phyloP scores from a whole-genome alignment of 2,888 invertebrate species.

The Mylabris sibirica region DNA sequence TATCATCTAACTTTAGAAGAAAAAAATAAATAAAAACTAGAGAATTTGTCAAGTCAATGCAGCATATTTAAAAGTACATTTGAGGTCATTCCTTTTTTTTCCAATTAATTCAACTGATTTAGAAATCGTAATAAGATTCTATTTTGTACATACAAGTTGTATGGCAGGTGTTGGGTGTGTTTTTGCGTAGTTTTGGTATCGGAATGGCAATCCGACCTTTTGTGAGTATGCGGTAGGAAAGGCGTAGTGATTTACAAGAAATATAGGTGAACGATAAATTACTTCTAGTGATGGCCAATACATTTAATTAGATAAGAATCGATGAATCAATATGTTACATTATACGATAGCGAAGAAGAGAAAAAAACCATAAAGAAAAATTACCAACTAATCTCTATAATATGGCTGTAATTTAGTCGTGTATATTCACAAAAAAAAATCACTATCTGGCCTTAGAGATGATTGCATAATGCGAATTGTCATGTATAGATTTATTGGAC shows the following conservation, averaged over 20 bases:
- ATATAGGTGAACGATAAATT: conserved; percentile 13
- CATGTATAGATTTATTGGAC: conserved; percentile 53
- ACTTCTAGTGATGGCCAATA: conserved; percentile 3
- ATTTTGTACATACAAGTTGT: not conserved
- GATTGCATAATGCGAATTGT: conserved; percentile 51
- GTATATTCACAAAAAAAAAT: conserved; percentile 47
- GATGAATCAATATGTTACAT: conserved; percentile 20
- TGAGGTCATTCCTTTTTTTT: not conserved
- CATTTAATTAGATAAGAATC: conserved; percentile 12
- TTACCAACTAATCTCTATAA: conserved; percentile 19
- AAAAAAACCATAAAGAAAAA: conserved; percentile 18
- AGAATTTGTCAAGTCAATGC: not conserved
- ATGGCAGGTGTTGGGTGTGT: conserved; percentile 8
- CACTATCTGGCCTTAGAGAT: conserved; percentile 50
- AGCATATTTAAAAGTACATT: not conserved
- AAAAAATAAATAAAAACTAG: not conserved
- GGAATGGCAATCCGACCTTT: conserved; percentile 9
- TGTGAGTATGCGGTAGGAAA: conserved; percentile 17
- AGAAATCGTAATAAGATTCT: not conserved
- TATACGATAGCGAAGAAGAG: not conserved
- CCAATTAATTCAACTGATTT: not conserved
- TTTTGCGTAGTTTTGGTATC: conserved; percentile 10
- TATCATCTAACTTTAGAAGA: not conserved
- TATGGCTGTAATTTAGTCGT: conserved; percentile 43
- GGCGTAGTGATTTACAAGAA: conserved; percentile 29